Base-by-base conservation (phyloP, 2,113 vertebrate species). In the Clupea harengus region DNA sequence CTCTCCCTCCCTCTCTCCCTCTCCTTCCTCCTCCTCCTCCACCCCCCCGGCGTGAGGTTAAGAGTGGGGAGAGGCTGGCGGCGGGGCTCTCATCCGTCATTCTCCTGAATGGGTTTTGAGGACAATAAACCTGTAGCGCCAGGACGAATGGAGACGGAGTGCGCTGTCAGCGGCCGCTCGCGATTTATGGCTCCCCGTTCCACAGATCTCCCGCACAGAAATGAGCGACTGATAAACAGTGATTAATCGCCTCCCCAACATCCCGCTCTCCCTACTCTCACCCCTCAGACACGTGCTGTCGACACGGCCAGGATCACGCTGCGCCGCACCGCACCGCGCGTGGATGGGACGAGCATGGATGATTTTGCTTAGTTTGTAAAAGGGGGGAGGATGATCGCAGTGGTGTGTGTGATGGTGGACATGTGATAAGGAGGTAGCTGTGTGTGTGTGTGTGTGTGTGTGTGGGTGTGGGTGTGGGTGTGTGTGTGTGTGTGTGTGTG, bases 51-150 rank as follows among this genome's bases (percentile, higher is more conserved):
- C 83, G 91, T 87, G 89, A 87, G 91, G 92, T 92, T 92, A 91
- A 92, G 89, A 92, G 91, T 88, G 72, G 72, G 72, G 72, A 78
- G 72, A 87, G 91, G 86, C 88, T 89, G 90, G 89, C 88, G 86
- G 84, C 88, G 89, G 92, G 72, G 72, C 93, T 89, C 93, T 94
- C 95, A 96, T 96, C 95, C 92, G 94, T 96, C 95, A 95, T 95
- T 94, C 93, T 94, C 92, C 92, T 94, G 95, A 95, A 95, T 94
- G 93, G 94, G 94, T 95, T 96, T 95, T 95, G 94, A 95, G 95
- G 94, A 95, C 94, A 95, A 95, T 95, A 95, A 95, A 95, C 94
- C 94, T 94, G 95, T 95, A 94, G 95, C 93, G 89, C 93, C 92
- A 90, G 93, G 94, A 94, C 93, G 95, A 95, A 95, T 95, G 94